phyloP scores from a whole-genome alignment of 1,140 invertebrate genomes.

The Laupala kohalensis region DNA sequence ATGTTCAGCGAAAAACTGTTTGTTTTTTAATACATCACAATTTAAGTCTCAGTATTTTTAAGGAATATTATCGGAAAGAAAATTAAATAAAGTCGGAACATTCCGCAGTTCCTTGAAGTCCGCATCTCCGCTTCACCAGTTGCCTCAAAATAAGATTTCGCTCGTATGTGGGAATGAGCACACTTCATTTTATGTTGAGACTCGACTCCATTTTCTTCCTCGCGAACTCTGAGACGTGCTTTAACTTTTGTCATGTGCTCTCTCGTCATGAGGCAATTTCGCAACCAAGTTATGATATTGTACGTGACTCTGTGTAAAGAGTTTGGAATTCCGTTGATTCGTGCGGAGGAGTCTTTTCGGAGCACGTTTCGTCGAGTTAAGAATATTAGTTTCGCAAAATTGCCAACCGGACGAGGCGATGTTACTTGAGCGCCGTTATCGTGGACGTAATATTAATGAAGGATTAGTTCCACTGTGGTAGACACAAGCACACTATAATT shows the following conservation, averaged over 20 bases:
- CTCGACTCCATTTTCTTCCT: not conserved
- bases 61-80: too few relatives aligned
- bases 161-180: too few relatives aligned
- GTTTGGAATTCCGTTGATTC: not conserved
- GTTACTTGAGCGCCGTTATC: not conserved
- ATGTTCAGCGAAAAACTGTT: too few relatives aligned
- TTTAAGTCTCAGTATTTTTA: too few relatives aligned
- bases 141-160: too few relatives aligned
- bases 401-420: not conserved
- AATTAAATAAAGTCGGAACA: too few relatives aligned
- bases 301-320: not conserved
- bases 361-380: not conserved
- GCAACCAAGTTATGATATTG: not conserved
- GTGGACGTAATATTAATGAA: not conserved
- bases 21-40: too few relatives aligned
- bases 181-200: not conserved
- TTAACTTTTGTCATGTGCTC: not conserved
- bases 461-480: not conserved
- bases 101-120: too few relatives aligned
- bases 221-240: not conserved
- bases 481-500: not conserved
- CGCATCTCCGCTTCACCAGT: too few relatives aligned
- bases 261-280: not conserved
- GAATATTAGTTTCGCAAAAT: not conserved
- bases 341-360: not conserved